Conservation (phyloP, 1,140 invertebrate genomes). For the Hycleus phaleratus region DNA sequence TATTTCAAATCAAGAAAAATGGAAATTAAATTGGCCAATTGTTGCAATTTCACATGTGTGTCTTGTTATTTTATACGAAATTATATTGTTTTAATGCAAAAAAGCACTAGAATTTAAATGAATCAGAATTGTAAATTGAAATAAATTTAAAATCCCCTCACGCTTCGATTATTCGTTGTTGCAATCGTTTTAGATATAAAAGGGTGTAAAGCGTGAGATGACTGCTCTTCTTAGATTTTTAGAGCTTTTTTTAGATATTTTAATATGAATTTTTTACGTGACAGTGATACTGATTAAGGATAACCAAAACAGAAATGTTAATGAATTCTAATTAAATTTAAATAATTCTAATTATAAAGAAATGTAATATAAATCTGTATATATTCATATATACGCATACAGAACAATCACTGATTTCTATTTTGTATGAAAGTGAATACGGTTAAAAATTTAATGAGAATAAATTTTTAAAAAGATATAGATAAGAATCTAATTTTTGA, state of each 20-base stretch:
- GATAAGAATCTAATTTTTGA: too few species aligned
- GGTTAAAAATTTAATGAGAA: not conserved
- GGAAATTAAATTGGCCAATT: not conserved
- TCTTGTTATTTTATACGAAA: conserved; percentile 24
- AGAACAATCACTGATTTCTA: not conserved
- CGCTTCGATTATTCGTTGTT: not conserved
- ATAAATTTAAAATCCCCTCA: not conserved
- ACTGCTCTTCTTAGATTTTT: conserved; percentile 6
- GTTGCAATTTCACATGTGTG: conserved; percentile 26
- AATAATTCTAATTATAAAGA: conserved; percentile 3
- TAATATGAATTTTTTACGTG: conserved; percentile 27
- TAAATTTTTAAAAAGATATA: not conserved
- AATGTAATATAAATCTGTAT: conserved; percentile 2
- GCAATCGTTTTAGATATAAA: not conserved
- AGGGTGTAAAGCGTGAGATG: not conserved
- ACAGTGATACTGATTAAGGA: conserved; percentile 19
- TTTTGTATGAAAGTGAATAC: too few species aligned
- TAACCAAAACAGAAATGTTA: not conserved
- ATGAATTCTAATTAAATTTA: not conserved
- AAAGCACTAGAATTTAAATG: not conserved
- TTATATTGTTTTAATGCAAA: not conserved
- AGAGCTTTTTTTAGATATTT: conserved; percentile 26
- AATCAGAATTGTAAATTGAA: not conserved
- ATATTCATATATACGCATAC: not conserved
- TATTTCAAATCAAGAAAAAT: not conserved